Base-by-base conservation (phyloP, 1,140 invertebrate species). In the Zaprionus kolodkinae region DNA sequence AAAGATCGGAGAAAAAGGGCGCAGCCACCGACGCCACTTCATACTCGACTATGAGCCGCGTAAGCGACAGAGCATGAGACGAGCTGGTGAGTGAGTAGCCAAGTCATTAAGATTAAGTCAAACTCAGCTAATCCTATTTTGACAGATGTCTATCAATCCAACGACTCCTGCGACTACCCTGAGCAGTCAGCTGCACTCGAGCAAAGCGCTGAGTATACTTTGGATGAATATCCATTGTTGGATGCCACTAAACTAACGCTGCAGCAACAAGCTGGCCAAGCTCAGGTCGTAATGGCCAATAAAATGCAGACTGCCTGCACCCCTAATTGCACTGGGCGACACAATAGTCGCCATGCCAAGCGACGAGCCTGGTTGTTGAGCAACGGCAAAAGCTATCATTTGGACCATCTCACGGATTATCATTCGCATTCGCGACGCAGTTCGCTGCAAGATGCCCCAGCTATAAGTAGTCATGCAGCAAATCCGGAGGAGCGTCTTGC, bases 31-130 rank as follows among this genome's bases (percentile, higher is more conserved):
- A 10, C 68, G 91, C 12, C 91, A 92, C 71, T 92, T 92, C 38
- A 91, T 92, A 73, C 80, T 92, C 60, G 91, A 92, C 63, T 92
- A 92, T 78, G 81, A 92, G 69, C 89, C 86, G 21, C 76, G 79
- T 25, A 78, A 91, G 61, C 76, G 77, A 21, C 81, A 88, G 12
- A 84, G 63, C 50, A 45, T 66, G 0, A 72, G 62, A n/a, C 38
- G 71, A n/a, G 61, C 43, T 57, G 85, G 85, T 89, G 40, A 57
- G 50, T 68, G 5, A 21, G 17, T 60, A 0, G 1, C 30, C 30
- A 25, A 5, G 0, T 12, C 3, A 17, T 27, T 35, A 15, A 25
- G 6, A 0, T 9, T 9, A 15, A 60, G 15, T 5, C 10, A 9
- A 50, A 50, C 17, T 25, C 25, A 21, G 13, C 38, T 69, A 17